Evolutionary conservation across 1,140 invertebrate genomes (phyloP).

Genomic region (Lordiphosa collinella): DNA sequence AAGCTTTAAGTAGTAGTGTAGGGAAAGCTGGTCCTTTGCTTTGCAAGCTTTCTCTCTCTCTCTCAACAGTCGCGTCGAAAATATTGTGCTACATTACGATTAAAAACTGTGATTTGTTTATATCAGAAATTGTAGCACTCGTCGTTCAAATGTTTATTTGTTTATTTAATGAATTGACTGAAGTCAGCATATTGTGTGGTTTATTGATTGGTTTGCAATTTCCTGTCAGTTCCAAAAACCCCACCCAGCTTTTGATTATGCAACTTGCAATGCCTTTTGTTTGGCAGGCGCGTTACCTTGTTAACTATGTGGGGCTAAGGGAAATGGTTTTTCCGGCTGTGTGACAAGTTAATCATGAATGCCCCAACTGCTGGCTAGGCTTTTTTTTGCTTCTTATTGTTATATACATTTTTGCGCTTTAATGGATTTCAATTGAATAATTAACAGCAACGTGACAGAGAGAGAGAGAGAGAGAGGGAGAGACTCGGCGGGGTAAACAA

Average conservation of each 20-base stretch:
- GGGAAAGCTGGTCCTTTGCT: background rate
- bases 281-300: conserved; percentile 50
- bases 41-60: conserved; percentile 12
- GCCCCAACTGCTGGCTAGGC: background rate
- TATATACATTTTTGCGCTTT: conserved; percentile 32
- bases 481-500: conserved; percentile 27
- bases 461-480: conserved; percentile 1
- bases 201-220: conserved; percentile 37
- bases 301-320: conserved; percentile 21
- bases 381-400: conserved; percentile 19
- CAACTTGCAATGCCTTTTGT: conserved; percentile 46
- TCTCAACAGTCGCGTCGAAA: conserved; percentile 5
- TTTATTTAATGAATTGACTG: conserved; percentile 25
- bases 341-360: conserved; percentile 48
- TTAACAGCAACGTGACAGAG: conserved; percentile 60
- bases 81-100: background rate
- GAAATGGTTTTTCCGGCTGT: conserved; percentile 44
- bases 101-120: conserved; percentile 27
- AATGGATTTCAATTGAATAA: conserved; percentile 77
- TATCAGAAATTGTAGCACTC: conserved; percentile 15
- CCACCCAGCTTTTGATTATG: conserved; percentile 53
- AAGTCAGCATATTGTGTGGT: conserved; percentile 4
- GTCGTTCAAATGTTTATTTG: conserved; percentile 34
- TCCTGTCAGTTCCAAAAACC: conserved; percentile 46
- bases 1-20: background rate